Evolutionary conservation across 2,888 invertebrate genomes (phyloP), one percentile per base, ranked within the genome.

Genomic region (Timema cristinae): DNA sequence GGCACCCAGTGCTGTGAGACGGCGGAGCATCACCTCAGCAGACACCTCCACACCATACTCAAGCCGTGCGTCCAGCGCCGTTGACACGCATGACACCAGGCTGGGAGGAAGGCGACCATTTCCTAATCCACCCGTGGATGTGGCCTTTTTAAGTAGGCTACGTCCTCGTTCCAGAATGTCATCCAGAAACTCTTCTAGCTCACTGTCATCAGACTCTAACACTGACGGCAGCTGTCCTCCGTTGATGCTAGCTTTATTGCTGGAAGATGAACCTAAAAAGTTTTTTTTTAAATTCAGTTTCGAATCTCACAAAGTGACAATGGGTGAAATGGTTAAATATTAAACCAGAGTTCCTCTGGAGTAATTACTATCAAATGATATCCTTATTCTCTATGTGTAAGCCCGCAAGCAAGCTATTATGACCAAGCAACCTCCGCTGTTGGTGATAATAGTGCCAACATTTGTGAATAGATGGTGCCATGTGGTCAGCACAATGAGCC

Each of bases 161-260:
- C 85, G 85, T 6, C 86, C 86, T 66, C 87, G 84, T 78, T 89
- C 89, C 10, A 88, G 81, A 75, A 89, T 86, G 76, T 89, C 89
- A 75, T 91, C 92, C 0, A 92, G 82, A 74, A 91, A 88, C 77
- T 92, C 93, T 78, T 93, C 93, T 1, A 91, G 85, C 77, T 93
- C 93, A 0, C 92, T 92, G 78, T 93, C 93, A 75, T 93, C 93
- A 0, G 91, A 92, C 79, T 93, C 93, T 52, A 90, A 88, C 13
- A 92, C 93, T 16, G 91, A 91, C 0, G 90, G 89, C 66, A 91
- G 80, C 75, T 75, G 75, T 56, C 72, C 72, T 15, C 72, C 66
- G 67, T 71, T 61, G 51, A 50, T 54, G 51, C 69, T 47, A 52
- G 16, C 6, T 67, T 67, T 68, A 48, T 15, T 63, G 5, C 51